Evolutionary conservation across 1,140 invertebrate genomes (phyloP).

Genomic region (Lasioglossum albipes): DNA sequence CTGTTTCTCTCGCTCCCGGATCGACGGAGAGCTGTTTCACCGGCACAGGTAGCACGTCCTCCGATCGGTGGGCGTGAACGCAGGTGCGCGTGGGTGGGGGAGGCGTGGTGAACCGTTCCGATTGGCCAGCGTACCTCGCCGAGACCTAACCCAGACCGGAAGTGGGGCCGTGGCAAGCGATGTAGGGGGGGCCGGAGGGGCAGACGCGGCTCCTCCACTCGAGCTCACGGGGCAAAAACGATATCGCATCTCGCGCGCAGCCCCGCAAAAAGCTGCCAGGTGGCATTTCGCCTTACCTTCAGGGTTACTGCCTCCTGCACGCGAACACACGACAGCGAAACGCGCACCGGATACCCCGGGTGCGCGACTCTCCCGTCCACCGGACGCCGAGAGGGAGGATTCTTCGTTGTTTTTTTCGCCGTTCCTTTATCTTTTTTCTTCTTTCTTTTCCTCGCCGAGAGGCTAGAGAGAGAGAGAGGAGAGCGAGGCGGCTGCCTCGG

Average conservation of each 20-base stretch:
- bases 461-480: background rate
- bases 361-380: background rate
- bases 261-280: slow-evolving; percentile 78
- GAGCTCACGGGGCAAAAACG: slow-evolving; percentile 70
- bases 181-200: slow-evolving; percentile 7
- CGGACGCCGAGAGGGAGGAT: background rate
- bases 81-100: slow-evolving; percentile 77
- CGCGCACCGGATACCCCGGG: slow-evolving; percentile 21
- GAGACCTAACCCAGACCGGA: slow-evolving; percentile 58
- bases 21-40: slow-evolving; percentile 37
- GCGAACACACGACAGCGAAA: slow-evolving; percentile 41
- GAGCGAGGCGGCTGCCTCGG: background rate
- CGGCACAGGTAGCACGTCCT: slow-evolving; percentile 59
- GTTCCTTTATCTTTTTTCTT: background rate
- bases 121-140: slow-evolving; percentile 66
- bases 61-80: slow-evolving; percentile 71
- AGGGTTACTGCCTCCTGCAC: slow-evolving; percentile 70
- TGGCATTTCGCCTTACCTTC: slow-evolving; percentile 77
- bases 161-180: slow-evolving; percentile 60
- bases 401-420: background rate
- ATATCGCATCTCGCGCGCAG: slow-evolving; percentile 73
- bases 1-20: background rate
- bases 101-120: slow-evolving; percentile 68
- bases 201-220: slow-evolving; percentile 48
- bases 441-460: background rate